Evolutionary conservation across 2,113 vertebrate genomes (phyloP).

Genomic region (Thymallus thymallus): DNA sequence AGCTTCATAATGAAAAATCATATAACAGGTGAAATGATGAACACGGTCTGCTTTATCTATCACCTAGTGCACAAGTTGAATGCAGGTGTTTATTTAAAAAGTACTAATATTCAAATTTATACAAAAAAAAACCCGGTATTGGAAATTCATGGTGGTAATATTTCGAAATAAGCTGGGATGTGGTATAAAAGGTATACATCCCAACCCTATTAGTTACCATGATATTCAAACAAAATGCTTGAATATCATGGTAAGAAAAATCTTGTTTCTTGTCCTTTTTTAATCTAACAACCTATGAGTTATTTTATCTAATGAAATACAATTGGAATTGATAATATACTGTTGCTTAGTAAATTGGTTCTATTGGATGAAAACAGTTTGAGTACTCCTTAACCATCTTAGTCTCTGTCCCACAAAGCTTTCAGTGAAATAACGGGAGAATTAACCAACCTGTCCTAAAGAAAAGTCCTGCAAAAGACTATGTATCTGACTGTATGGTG

Average conservation of each 20-base stretch:
- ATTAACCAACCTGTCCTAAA: slow-evolving; percentile 25
- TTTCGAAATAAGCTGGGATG: no score
- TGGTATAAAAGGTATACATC: no score
- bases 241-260: no score
- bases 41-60: no score
- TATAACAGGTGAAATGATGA: no score
- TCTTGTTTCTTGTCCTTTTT: neutral
- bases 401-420: slow-evolving; percentile 4
- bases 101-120: no score
- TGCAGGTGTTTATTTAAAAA: no score
- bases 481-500: slow-evolving; percentile 52
- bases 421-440: slow-evolving; percentile 5
- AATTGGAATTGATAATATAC: neutral
- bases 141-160: slow-evolving; percentile 31
- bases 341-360: neutral
- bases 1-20: no score
- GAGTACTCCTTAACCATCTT: neutral
- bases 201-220: slow-evolving; percentile 1
- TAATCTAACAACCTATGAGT: neutral
- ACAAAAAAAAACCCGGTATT: neutral
- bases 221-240: slow-evolving; percentile 8
- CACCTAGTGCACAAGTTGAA: no score
- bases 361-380: neutral
- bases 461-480: slow-evolving; percentile 29
- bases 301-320: neutral